Evolutionary conservation across 2,113 vertebrate genomes (phyloP).

Genomic region (Ornithorhynchus anatinus): DNA sequence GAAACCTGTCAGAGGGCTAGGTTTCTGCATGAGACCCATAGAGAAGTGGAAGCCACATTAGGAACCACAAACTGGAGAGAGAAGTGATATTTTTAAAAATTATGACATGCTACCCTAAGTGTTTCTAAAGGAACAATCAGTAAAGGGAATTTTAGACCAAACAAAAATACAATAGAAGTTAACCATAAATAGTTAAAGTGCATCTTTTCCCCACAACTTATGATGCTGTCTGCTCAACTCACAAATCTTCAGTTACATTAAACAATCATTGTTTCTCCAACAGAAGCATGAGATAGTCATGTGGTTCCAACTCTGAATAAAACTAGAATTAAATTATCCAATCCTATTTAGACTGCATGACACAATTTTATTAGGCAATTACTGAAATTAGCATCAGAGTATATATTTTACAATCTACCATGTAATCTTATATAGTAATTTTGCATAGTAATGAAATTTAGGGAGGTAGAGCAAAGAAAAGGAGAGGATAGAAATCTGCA

Average conservation of each 20-base stretch:
- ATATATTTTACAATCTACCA: slow-evolving; percentile 9
- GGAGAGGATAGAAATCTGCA: fast-evolving
- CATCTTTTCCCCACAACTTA: background rate
- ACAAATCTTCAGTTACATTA: background rate
- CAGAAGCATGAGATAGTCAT: background rate
- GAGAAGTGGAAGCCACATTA: too few relatives aligned
- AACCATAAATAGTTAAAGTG: background rate
- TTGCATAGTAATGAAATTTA: slow-evolving; percentile 11
- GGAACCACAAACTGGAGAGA: too few relatives aligned
- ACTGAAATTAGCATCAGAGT: slow-evolving; percentile 25
- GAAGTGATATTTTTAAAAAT: too few relatives aligned
- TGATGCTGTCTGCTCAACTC: background rate
- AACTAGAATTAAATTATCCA: slow-evolving; percentile 20
- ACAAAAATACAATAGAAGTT: too few relatives aligned
- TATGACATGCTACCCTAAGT: too few relatives aligned
- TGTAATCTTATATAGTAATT: slow-evolving; percentile 34
- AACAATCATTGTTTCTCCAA: background rate
- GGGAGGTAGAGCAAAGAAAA: background rate
- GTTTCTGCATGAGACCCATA: too few relatives aligned
- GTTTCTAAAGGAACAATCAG: too few relatives aligned
- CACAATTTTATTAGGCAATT: slow-evolving; percentile 15
- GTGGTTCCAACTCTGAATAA: slow-evolving; percentile 6
- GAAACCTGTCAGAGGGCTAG: too few relatives aligned
- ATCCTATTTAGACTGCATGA: slow-evolving; percentile 10
- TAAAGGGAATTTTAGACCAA: too few relatives aligned